Evolutionary conservation across 53 echinoderm and acorn worm species (phyloP), one percentile per base, ranked within the genome.

Genomic region (Pentamera pediparva): DNA sequence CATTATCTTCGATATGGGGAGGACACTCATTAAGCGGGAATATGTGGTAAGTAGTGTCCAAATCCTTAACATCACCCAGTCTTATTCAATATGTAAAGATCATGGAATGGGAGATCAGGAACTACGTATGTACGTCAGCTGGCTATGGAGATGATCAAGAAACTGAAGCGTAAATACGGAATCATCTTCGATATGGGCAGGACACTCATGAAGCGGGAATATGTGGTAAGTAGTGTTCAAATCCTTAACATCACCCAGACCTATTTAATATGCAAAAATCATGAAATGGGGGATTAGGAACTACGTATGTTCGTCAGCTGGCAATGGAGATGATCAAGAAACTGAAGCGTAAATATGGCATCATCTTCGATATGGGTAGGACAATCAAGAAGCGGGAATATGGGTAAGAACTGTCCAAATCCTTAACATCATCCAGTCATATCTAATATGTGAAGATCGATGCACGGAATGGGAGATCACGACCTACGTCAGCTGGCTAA

Each of bases 41-140:
- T 64, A 64, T 19, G 64, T 64, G 64, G 64, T 64, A 64, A 64
- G n/a, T n/a, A n/a, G n/a, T n/a, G n/a, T n/a, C n/a, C n/a, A n/a
- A n/a, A n/a, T n/a, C n/a, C n/a, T n/a, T n/a, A n/a, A n/a, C n/a
- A n/a, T n/a, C n/a, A n/a, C n/a, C n/a, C n/a, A n/a, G n/a, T n/a
- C n/a, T n/a, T n/a, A n/a, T n/a, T n/a, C n/a, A n/a, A n/a, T n/a
- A n/a, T n/a, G n/a, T n/a, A n/a, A n/a, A n/a, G n/a, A n/a, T n/a
- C n/a, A 19, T 36, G 37, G 37, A 1, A 32, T 63, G 5, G 37
- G 24, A 6, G 64, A 63, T 20, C 36, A 18, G 11, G 64, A 63
- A 10, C 35, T 63, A 37, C 64, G 64, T 4, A n/a, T n/a, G n/a
- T n/a, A n/a, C n/a, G n/a, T n/a, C 15, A 63, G 40, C 64, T 63